Evolutionary conservation across 2,797 vertebrate genomes (phyloP), one percentile per base, ranked within the genome.

Genomic region (Bradypodion ventrale): DNA sequence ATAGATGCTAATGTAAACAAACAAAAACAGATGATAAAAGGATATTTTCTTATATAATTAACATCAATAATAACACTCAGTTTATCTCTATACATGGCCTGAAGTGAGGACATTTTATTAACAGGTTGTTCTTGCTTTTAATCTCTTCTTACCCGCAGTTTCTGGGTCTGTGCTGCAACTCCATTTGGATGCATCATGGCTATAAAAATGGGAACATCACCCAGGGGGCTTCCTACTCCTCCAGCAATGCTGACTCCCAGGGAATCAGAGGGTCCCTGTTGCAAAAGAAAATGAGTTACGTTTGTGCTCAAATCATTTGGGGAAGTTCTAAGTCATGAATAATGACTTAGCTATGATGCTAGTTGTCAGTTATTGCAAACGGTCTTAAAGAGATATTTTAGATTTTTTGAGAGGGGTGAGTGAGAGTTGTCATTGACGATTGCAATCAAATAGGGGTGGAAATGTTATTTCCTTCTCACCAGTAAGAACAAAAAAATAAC

Each of bases 161-260:
- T 97, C 83, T 98, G 98, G 27, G 98, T 99, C 94, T 98, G 98
- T 86, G 98, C 98, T 3, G 98, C 98, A 84, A 99, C 96, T 85
- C 98, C 98, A 12, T 97, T 96, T 0, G 98, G 98, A 87, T 99
- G 98, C 98, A 99, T 99, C 98, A 99, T 98, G 85, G 98, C 98
- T 82, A 99, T 98, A 86, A 99, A 99, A 90, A 99, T 97, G 52
- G 98, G 98, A 73, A 99, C 98, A 73, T 99, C 98, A 1, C 98
- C 98, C 66, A 99, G 96, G 0, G 98, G 98, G 92, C 98, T 99
- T 87, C 98, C 98, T 83, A 98, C 94, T 42, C 98, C 98, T 56
- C 98, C 98, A 15, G 98, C 98, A 93, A 99, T 98, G 84, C 98
- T 99, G 93, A 99, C 95, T 27, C 98, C 98, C 90, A 99, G 81